Evolutionary conservation across 2,113 vertebrate genomes (phyloP), one percentile per base, ranked within the genome.

Genomic region (Apistogramma diplotaenia): DNA sequence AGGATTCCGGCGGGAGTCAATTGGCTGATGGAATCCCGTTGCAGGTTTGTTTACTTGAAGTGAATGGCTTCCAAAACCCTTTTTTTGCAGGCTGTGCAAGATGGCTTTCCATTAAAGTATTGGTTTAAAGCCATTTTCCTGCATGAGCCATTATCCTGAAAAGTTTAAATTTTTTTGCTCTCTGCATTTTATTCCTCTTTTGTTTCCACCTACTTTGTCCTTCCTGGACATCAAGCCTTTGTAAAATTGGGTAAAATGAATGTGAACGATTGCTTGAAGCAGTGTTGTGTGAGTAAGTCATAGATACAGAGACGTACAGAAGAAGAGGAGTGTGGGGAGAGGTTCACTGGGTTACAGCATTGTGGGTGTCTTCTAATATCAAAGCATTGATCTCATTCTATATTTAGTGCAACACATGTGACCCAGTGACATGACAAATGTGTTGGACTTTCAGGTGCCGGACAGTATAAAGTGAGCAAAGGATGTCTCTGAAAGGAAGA

Each of bases 181-280:
- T 57, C 21, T 60, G 23, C 46, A 21, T 62, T 61, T 73, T 8
- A 33, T 43, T 56, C 43, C 16, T 87, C 15, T 71, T 78, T 80
- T 81, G 67, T 82, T 84, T 87, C 82, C 73, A 65, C 73, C 81
- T 73, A 74, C 80, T 82, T 91, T 76, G 37, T 87, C n/a, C 71
- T 35, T 89, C 56, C 76, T 81, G 58, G 73, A 90, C 79, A 79
- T 85, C 7, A 81, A 73, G 13, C 35, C 81, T 87, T 81, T 83
- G 65, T 90, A 87, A 87, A 90, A 83, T 89, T 89, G 87, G 58
- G 62, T 81, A 56, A 90, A 85, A 89, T 87, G 49, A 87, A 85
- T 85, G 67, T 61, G 74, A 89, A 87, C 78, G 81, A 83, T 73
- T 35, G 90, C 91, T 90, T 21, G 74, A 76, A 89, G 89, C 77